phyloP scores from a whole-genome alignment of 2,888 invertebrate species.

The Chironomus riparius region DNA sequence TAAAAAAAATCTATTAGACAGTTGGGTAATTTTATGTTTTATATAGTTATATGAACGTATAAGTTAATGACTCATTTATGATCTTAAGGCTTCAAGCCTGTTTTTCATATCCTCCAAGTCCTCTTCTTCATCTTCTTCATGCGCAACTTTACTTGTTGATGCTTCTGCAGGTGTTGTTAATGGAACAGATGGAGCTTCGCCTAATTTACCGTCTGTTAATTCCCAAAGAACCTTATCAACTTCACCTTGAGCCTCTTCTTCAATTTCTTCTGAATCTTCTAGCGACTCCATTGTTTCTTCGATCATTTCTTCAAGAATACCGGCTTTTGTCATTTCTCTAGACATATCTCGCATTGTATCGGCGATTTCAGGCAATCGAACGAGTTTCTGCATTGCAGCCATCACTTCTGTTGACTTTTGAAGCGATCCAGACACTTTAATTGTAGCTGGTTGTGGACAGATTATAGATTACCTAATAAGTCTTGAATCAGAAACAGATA shows the following conservation, averaged over 20 bases:
- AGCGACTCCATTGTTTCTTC: constrained; percentile 93
- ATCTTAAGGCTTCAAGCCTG: constrained; percentile 38
- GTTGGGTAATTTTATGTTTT: not conserved
- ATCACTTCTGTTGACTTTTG: constrained; percentile 97
- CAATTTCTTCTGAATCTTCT: constrained; percentile 90
- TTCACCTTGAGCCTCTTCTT: constrained; percentile 90
- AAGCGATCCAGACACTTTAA: constrained; percentile 85
- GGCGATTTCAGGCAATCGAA: constrained; percentile 87
- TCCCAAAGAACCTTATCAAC: constrained; percentile 87
- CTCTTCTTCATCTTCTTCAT: constrained; percentile 57
- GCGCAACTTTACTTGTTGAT: constrained; percentile 43
- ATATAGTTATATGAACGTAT: not conserved
- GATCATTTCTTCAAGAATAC: constrained; percentile 98
- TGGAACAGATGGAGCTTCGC: constrained; percentile 75
- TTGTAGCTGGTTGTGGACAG: constrained; percentile 56
- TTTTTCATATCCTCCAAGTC: constrained; percentile 90
- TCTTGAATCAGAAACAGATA: not conserved
- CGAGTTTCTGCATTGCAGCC: constrained; percentile 91
- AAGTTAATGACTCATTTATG: not conserved
- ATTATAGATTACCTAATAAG: not conserved
- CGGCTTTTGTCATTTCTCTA: constrained; percentile 98
- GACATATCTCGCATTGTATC: constrained; percentile 96
- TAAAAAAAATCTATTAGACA: not conserved
- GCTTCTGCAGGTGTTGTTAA: constrained; percentile 51
- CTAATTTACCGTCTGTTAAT: constrained; percentile 82